phyloP scores from a whole-genome alignment of 1,140 invertebrate species.

The Zaprionus gabonicus region DNA sequence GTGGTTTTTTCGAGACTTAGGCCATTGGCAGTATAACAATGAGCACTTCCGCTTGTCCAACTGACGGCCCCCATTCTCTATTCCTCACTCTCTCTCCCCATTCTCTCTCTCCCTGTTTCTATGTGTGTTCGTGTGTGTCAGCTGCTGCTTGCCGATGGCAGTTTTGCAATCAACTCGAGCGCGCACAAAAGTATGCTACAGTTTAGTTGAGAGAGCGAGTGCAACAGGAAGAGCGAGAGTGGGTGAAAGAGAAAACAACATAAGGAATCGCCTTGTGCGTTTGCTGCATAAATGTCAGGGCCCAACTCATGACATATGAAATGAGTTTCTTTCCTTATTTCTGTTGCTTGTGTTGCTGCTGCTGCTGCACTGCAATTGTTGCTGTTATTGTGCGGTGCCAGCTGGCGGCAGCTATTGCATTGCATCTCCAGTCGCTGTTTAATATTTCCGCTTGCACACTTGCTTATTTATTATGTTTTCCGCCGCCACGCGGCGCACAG shows the following conservation, averaged over 20 bases:
- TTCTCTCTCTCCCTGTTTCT: not conserved
- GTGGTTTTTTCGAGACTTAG: slow-evolving; percentile 48
- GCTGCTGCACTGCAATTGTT: slow-evolving; percentile 28
- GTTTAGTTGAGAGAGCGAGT: not conserved
- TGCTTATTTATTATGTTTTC: slow-evolving; percentile 82
- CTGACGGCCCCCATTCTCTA: slow-evolving; percentile 2
- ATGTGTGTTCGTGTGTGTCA: slow-evolving; percentile 28
- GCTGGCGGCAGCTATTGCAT: slow-evolving; percentile 49
- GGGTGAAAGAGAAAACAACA: not conserved
- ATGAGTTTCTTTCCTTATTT: slow-evolving; percentile 55
- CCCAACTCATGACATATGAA: slow-evolving; percentile 72
- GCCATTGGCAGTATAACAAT: slow-evolving; percentile 74
- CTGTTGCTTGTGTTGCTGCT: slow-evolving; percentile 21
- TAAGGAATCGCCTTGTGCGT: slow-evolving; percentile 54
- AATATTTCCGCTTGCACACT: slow-evolving; percentile 80
- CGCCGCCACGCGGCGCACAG: slow-evolving; percentile 62
- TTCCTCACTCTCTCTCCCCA: not conserved
- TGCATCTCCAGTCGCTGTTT: slow-evolving; percentile 64
- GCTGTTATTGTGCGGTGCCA: slow-evolving; percentile 52
- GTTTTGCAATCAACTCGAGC: slow-evolving; percentile 55
- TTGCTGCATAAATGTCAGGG: slow-evolving; percentile 70
- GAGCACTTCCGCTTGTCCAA: slow-evolving; percentile 63
- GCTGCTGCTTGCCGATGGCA: slow-evolving; percentile 42
- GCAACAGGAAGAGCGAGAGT: slow-evolving; percentile 4
- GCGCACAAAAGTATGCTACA: slow-evolving; percentile 55